A percentile compares a stretch with the other conserved stretches of the same genome.
Evolutionary conservation across 2,797 vertebrate genomes (phyloP).

Genomic region (Thamnophis elegans): DNA sequence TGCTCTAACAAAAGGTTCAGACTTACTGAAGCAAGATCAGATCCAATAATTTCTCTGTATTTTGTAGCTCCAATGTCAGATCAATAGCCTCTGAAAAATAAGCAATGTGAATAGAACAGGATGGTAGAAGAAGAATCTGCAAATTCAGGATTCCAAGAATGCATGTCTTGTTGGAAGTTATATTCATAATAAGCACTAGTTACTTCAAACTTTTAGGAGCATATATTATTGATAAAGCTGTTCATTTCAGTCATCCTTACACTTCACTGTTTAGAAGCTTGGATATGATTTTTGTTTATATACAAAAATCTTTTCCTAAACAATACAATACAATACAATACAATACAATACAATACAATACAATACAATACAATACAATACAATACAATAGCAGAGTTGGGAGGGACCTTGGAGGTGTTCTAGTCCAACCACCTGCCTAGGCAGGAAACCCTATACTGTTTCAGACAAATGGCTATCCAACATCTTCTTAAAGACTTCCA

Average conservation of each 20-base stretch:
- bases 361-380: no score
- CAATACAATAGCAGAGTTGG: no score
- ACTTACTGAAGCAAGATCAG: not conserved
- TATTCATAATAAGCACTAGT: not conserved
- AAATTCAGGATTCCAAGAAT: not conserved
- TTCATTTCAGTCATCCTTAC: not conserved
- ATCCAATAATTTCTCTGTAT: not conserved
- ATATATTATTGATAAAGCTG: not conserved
- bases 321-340: no score
- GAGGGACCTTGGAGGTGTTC: no score
- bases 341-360: no score
- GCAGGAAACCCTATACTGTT: no score
- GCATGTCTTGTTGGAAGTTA: not conserved
- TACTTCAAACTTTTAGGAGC: not conserved
- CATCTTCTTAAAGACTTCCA: no score
- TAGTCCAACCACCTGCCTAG: no score
- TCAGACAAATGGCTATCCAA: no score
- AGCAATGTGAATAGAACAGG: not conserved
- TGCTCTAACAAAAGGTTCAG: not conserved
- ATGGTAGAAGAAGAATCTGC: not conserved
- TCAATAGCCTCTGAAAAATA: not conserved
- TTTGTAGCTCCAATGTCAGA: not conserved
- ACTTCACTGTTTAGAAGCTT: not conserved
- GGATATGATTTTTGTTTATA: not conserved
- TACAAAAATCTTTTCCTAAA: not conserved